Conservation (phyloP, 2,888 invertebrate genomes). For the Dryomyza anilis region DNA sequence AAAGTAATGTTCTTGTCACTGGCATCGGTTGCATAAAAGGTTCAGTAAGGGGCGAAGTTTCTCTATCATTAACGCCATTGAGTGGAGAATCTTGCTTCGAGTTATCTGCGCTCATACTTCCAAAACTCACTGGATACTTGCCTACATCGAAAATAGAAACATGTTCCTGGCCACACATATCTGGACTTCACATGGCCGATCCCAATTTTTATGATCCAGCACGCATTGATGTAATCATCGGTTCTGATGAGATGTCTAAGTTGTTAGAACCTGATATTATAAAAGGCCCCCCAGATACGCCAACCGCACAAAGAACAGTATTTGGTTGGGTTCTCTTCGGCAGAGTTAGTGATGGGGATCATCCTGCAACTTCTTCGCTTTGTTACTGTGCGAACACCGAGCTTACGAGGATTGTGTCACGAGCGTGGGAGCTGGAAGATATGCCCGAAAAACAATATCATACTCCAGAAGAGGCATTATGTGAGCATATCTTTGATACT, state of each 20-base stretch:
- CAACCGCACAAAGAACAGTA: conserved; percentile 21
- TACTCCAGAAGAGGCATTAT: conserved; percentile 28
- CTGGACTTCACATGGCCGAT: neutral
- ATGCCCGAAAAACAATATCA: conserved; percentile 20
- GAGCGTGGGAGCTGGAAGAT: conserved; percentile 32
- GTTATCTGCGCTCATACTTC: no score
- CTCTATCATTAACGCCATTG: neutral
- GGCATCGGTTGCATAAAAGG: neutral
- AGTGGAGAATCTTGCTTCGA: neutral
- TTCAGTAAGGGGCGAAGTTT: neutral
- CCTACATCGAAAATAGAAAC: neutral
- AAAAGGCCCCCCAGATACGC: neutral
- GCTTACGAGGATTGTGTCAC: no score
- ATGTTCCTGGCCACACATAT: neutral
- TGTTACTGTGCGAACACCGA: conserved; percentile 2
- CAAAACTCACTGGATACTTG: conserved; percentile 4
- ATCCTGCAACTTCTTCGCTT: neutral
- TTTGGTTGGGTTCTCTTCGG: conserved; percentile 27
- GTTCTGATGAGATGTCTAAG: conserved; percentile 13
- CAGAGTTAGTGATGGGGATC: neutral
- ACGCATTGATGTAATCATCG: conserved; percentile 13
- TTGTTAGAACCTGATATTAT: neutral
- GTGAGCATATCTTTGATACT: no score
- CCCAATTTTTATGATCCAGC: conserved; percentile 9
- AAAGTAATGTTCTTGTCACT: neutral